Conservation (phyloP, 2,888 invertebrate species). For the Thymelicus lineola region DNA sequence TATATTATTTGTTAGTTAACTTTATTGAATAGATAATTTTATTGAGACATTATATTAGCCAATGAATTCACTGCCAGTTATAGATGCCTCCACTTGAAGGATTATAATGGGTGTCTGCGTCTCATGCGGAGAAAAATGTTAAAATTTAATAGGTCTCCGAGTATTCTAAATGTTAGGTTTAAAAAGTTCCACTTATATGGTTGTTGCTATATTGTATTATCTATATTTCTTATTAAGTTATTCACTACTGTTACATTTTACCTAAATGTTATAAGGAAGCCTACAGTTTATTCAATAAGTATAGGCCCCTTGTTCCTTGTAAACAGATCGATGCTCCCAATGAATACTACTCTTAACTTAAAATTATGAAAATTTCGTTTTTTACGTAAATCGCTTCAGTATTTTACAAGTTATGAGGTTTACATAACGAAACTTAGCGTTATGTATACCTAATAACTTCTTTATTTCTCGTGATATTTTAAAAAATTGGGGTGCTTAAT, state of each 20-base stretch:
- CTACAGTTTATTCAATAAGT: neutral
- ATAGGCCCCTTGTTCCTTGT: neutral
- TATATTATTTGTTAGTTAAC: slow-evolving; percentile 24
- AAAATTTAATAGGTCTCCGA: neutral
- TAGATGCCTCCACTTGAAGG: neutral
- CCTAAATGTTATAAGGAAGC: slow-evolving; percentile 18
- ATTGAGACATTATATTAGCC: slow-evolving; percentile 8
- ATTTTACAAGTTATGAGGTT: too few relatives aligned
- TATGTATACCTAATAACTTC: too few relatives aligned
- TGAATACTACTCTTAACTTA: too few relatives aligned
- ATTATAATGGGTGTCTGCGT: slow-evolving; percentile 10
- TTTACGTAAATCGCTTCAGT: too few relatives aligned
- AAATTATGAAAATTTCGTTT: too few relatives aligned
- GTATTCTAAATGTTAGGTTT: slow-evolving; percentile 32
- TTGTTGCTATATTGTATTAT: slow-evolving; percentile 30
- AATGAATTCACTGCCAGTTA: slow-evolving; percentile 30
- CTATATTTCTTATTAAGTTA: slow-evolving; percentile 24
- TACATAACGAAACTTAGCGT: too few relatives aligned
- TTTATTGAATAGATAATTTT: slow-evolving; percentile 6
- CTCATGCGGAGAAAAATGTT: slow-evolving; percentile 2
- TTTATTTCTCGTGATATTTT: too few relatives aligned
- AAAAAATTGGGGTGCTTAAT: too few relatives aligned
- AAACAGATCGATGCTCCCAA: neutral
- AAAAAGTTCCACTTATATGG: slow-evolving; percentile 25
- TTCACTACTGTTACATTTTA: slow-evolving; percentile 30